Percentiles rank a stretch among this genome's conserved stretches.
Evolutionary conservation across 1,140 invertebrate species (phyloP).

Genomic region (Brachystomella parvula): DNA sequence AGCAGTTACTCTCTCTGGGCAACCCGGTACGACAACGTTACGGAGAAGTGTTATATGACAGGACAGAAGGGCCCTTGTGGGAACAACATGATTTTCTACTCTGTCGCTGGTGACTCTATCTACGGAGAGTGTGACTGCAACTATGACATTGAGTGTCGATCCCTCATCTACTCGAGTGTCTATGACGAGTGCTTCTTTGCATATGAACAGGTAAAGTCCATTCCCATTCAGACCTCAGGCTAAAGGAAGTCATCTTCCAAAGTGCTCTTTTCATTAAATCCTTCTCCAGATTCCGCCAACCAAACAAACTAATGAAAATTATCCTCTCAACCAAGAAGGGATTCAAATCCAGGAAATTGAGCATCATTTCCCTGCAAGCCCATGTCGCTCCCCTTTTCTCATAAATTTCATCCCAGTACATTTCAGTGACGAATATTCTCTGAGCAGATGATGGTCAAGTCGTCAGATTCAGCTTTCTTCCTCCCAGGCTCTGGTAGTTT

Average conservation of each 20-base stretch:
- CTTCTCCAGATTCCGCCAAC: too few relatives aligned
- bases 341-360: too few relatives aligned
- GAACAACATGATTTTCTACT: conserved; percentile 39
- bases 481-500: too few relatives aligned
- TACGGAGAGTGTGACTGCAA: conserved; percentile 37
- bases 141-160: conserved; percentile 34
- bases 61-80: conserved; percentile 36
- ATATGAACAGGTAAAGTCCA: conserved; percentile 34
- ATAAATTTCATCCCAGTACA: too few relatives aligned
- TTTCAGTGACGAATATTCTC: too few relatives aligned
- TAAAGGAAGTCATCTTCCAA: background rate
- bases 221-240: background rate
- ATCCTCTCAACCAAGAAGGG: too few relatives aligned
- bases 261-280: too few relatives aligned
- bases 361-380: too few relatives aligned
- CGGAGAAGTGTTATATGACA: conserved; percentile 30
- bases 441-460: too few relatives aligned
- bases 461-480: too few relatives aligned
- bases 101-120: conserved; percentile 24
- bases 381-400: too few relatives aligned
- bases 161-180: conserved; percentile 34
- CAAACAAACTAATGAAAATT: too few relatives aligned
- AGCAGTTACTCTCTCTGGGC: conserved; percentile 33
- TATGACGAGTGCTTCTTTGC: conserved; percentile 37
- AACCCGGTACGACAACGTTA: conserved; percentile 33